Base-by-base conservation (phyloP, 2,888 invertebrate species). In the Pseudanteris insignis region DNA sequence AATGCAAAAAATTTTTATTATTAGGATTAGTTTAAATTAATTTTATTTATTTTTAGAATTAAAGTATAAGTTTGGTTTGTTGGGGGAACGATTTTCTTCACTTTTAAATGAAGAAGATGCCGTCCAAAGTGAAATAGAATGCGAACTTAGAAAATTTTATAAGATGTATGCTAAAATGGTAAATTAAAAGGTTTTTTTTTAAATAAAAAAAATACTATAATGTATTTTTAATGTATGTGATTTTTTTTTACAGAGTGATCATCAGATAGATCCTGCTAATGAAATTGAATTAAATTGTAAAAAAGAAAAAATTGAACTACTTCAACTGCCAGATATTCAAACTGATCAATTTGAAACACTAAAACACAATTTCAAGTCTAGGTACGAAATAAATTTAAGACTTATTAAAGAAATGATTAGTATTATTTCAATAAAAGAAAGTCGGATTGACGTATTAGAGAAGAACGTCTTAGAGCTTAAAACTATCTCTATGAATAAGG, bases 291-390 rank as follows among this genome's bases (percentile, higher is more conserved):
- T 60, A 7, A 55, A 60, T 13, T 7, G n/a, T 12, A 55, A 32
- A 3, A 55, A 9, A 25, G 55, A 54, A 11, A 48, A 57, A 54
- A 58, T 83, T 65, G 83, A 85, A 63, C 78, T 85, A 25, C 83
- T 48, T 14, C 71, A 75, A 34, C 53, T 72, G 12, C 71, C 71
- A 33, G 64, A 66, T 14, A 59, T 67, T 5, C 71, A 73, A 64
- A 58, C 47, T 2, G 67, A 70, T 2, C 74, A 75, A 57, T 71
- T 79, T 13, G 70, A 75, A 43, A 65, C 70, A 54, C 60, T 79
- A 34, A 73, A 72, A 37, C 68, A 70, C 38, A 70, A 74, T 34
- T 73, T 79, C 13, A 69, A 74, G 29, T 59, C 62, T n/a, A 74
- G 80, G 62, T 71, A 78, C 28, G 67, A 73, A 21, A 71, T 70